Percentiles rank a stretch among this genome's conserved stretches.
These are phyloP conservation scores for Macrosiphum euphorbiae DNA, from an alignment of 2,888 invertebrate genomes.

Conservation along the genomic window DNA sequence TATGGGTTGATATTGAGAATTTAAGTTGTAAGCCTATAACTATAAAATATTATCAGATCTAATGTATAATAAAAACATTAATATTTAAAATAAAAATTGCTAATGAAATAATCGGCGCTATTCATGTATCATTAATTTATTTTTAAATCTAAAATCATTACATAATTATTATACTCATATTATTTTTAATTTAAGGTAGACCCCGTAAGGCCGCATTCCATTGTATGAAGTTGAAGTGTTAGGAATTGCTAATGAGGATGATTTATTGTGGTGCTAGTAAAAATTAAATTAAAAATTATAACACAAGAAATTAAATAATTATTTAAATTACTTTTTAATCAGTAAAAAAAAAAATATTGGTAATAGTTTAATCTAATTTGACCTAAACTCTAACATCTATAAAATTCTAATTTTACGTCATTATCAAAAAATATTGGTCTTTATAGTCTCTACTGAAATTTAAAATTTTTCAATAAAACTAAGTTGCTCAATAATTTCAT, in stretches of 20 bases:
- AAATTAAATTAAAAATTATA: background rate
- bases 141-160: background rate
- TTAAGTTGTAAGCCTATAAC: background rate
- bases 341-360: slow-evolving; percentile 2
- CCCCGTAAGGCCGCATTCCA: background rate
- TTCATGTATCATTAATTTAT: background rate
- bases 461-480: background rate
- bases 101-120: background rate
- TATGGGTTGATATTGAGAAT: background rate
- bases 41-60: background rate
- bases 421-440: background rate
- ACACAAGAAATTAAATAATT: background rate
- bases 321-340: slow-evolving; percentile 35
- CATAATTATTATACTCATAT: background rate
- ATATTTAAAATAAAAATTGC: background rate
- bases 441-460: background rate
- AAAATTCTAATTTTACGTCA: slow-evolving; percentile 1
- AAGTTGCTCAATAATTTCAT: background rate
- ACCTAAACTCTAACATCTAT: slow-evolving; percentile 27
- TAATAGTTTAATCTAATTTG: slow-evolving; percentile 27
- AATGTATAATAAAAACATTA: background rate
- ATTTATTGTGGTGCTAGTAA: background rate
- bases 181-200: background rate
- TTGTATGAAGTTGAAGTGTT: background rate
- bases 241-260: background rate